Base-by-base conservation (phyloP, 2,113 vertebrate species). In the Callaeas wilsoni region DNA sequence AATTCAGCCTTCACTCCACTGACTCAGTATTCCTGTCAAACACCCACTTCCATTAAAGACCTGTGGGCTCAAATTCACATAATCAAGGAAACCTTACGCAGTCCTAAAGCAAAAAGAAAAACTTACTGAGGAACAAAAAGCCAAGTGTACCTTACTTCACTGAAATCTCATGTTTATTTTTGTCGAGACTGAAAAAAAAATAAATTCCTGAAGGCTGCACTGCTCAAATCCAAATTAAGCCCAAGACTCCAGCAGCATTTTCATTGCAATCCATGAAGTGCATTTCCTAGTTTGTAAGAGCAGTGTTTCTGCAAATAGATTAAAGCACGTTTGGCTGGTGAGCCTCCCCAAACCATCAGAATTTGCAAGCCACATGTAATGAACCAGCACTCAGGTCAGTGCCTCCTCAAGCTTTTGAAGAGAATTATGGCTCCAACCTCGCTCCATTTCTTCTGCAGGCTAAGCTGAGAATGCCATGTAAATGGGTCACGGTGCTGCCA, bases 391-490 rank as follows among this genome's bases (percentile, higher is more conserved):
- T 91, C 84, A 32, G 76, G 83, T 53, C 84, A 94, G 91, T 70
- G 97, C 94, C 91, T 92, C 74, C 96, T 97, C 95, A 94, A 92
- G 95, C 95, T 95, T 97, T 91, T 93, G 96, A 97, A 94, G 96
- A 96, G 93, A 97, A 97, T 85, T 94, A 96, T 32, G 89, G 90
- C 95, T 98, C 96, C 95, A 84, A 97, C 93, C 91, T 97, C 74
- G 10, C 96, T 94, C 90, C 89, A n/a, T 96, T 97, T 96, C 97
- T 97, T 96, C 97, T 90, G 98, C 97, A 98, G 98, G 93, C 97
- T 98, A 97, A 97, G 97, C 98, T 97, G 97, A 98, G 97, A 97
- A 97, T 98, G 98, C 98, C 98, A 98, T 98, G 98, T 98, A 98
- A 98, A 98, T 98, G 98, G 98, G 98, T 98, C 98, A 96, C 74